phyloP scores from a whole-genome alignment of 2,888 invertebrate species.

The Pseudeuparius sepicola region DNA sequence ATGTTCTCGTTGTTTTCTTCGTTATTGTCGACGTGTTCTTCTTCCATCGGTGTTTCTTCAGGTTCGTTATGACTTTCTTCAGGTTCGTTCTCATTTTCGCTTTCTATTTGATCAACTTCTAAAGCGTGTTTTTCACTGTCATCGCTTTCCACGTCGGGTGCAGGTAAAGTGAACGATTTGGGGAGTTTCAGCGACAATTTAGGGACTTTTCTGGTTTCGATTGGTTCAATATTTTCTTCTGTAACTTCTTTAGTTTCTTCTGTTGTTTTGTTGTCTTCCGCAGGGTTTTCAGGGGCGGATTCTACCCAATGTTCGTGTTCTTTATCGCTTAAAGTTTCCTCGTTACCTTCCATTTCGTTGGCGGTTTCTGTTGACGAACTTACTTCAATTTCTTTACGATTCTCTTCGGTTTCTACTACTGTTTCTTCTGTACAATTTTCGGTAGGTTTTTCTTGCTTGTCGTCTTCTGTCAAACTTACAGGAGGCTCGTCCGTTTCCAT shows the following conservation, averaged over 20 bases:
- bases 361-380: not conserved
- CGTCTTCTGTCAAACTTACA: constrained; percentile 13
- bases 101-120: constrained; percentile 43
- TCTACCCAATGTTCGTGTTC: constrained; percentile 5
- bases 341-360: no score
- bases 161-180: constrained; percentile 31
- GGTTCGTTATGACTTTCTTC: constrained; percentile 27
- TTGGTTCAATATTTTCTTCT: constrained; percentile 2
- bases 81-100: constrained; percentile 34
- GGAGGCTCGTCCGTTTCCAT: no score
- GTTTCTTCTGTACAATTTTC: no score
- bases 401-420: constrained; percentile 1
- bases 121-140: constrained; percentile 51
- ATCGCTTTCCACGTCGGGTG: constrained; percentile 40
- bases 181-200: constrained; percentile 56
- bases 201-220: constrained; percentile 44
- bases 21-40: constrained; percentile 4
- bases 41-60: no score
- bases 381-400: not conserved
- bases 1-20: constrained; percentile 25
- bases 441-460: no score
- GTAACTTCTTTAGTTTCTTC: constrained; percentile 5
- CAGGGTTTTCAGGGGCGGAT: no score
- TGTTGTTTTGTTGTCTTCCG: constrained; percentile 4
- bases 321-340: not conserved